These are phyloP conservation scores for Chrosomus eos DNA, from an alignment of 2,797 vertebrate species.

Conservation along the genomic window DNA sequence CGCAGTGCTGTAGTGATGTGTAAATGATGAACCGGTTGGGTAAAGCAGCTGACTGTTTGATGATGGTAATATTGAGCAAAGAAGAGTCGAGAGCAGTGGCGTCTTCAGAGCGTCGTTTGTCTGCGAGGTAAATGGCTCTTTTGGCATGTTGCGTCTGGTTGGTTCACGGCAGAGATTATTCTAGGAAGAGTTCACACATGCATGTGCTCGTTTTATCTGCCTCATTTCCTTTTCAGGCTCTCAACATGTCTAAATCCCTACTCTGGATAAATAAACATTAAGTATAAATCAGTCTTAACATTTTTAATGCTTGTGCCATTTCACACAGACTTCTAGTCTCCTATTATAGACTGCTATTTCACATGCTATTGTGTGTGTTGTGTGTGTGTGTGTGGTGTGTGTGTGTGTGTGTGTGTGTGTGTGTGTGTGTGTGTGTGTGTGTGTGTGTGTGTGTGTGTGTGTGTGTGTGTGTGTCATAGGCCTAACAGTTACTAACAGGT, in stretches of 20 bases:
- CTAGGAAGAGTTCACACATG: constrained; percentile 41
- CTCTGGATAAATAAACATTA: constrained; percentile 32
- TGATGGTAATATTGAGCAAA: constrained; percentile 83
- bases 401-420: neutral
- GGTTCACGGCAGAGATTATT: constrained; percentile 39
- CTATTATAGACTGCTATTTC: neutral
- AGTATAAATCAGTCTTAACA: constrained; percentile 16
- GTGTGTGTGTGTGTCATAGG: neutral
- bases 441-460: neutral
- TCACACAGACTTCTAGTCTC: constrained; percentile 30
- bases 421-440: too few relatives aligned
- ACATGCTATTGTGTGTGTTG: neutral
- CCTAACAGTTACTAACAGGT: neutral
- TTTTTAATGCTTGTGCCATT: constrained; percentile 1
- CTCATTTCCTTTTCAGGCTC: constrained; percentile 31
- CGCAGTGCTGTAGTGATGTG: constrained; percentile 70
- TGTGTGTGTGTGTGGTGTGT: too few relatives aligned
- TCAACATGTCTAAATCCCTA: constrained; percentile 28
- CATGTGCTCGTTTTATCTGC: constrained; percentile 32
- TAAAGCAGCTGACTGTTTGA: constrained; percentile 83
- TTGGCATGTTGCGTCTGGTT: constrained; percentile 76
- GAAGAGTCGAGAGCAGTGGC: constrained; percentile 74
- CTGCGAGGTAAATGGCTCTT: constrained; percentile 77
- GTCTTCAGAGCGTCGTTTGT: constrained; percentile 80
- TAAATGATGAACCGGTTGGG: constrained; percentile 80